Conservation (phyloP, 2,888 invertebrate species). For the Nomada lathburiana region DNA sequence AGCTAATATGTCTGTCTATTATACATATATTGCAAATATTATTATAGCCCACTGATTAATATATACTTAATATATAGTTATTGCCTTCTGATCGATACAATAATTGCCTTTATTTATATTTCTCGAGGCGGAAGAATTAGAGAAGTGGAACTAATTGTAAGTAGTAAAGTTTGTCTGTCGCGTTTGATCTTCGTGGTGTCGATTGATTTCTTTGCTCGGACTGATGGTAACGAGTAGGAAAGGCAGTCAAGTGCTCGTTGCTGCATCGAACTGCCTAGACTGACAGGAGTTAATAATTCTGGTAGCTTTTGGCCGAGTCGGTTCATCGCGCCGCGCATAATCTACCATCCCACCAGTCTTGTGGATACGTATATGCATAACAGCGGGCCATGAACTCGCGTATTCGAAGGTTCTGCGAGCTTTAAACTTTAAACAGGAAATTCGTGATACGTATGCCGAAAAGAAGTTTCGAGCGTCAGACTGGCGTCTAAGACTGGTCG, state of each 20-base stretch:
- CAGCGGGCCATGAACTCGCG: constrained; percentile 29
- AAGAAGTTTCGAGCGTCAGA: constrained; percentile 18
- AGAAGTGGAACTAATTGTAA: too few relatives aligned
- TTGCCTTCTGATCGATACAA: too few relatives aligned
- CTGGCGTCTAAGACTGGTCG: background rate
- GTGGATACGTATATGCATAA: constrained; percentile 27
- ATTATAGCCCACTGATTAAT: background rate
- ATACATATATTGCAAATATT: background rate
- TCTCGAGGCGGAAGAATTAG: too few relatives aligned
- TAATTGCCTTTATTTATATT: too few relatives aligned
- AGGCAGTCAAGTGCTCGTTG: constrained; percentile 57
- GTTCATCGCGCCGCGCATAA: constrained; percentile 64
- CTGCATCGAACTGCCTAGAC: constrained; percentile 58
- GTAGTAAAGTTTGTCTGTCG: background rate
- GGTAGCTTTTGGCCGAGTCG: constrained; percentile 57
- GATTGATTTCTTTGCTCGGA: constrained; percentile 3
- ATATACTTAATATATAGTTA: too few relatives aligned
- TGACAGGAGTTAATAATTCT: constrained; percentile 68
- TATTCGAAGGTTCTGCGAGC: constrained; percentile 10
- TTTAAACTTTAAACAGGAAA: constrained; percentile 12
- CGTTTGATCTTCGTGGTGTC: constrained; percentile 9
- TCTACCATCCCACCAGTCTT: constrained; percentile 53
- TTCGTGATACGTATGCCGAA: constrained; percentile 1
- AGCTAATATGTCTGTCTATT: too few relatives aligned
- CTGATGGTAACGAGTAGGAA: constrained; percentile 21